These are phyloP conservation scores for Osmerus mordax DNA, from an alignment of 2,113 vertebrate genomes.

Conservation along the genomic window DNA sequence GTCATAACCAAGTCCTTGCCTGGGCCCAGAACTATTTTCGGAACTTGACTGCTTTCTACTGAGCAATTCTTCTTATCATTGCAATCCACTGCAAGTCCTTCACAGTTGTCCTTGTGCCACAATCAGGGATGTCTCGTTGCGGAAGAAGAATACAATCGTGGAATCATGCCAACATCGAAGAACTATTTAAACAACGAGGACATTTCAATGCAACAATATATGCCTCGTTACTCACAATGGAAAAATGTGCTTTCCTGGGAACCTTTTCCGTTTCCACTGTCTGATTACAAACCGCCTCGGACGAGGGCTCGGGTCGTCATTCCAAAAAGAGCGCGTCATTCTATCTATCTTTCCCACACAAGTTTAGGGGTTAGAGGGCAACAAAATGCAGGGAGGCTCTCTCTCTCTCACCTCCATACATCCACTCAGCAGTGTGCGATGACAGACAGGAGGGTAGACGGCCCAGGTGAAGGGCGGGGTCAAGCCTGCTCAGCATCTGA, in stretches of 20 bases:
- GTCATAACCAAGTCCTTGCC: neutral
- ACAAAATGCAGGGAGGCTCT: neutral
- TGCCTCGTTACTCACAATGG: too few relatives aligned
- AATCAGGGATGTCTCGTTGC: too few relatives aligned
- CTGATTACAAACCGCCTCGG: too few relatives aligned
- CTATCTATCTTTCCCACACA: neutral
- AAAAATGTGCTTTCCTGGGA: too few relatives aligned
- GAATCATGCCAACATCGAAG: too few relatives aligned
- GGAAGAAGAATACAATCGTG: too few relatives aligned
- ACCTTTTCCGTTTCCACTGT: too few relatives aligned
- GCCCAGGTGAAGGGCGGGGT: neutral
- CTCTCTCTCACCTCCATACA: constrained; percentile 70
- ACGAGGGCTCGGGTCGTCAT: too few relatives aligned
- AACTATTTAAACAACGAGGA: too few relatives aligned
- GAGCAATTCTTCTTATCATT: neutral
- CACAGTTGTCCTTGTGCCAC: too few relatives aligned
- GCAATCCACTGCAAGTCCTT: too few relatives aligned
- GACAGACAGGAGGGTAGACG: neutral
- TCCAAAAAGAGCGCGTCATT: neutral
- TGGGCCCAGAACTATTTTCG: neutral
- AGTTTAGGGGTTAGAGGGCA: neutral
- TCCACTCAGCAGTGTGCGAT: neutral
- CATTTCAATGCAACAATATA: too few relatives aligned
- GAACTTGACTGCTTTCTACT: neutral
- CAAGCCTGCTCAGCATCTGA: neutral